Base-by-base conservation (phyloP, 2,888 invertebrate species). In the Empis stercorea region DNA sequence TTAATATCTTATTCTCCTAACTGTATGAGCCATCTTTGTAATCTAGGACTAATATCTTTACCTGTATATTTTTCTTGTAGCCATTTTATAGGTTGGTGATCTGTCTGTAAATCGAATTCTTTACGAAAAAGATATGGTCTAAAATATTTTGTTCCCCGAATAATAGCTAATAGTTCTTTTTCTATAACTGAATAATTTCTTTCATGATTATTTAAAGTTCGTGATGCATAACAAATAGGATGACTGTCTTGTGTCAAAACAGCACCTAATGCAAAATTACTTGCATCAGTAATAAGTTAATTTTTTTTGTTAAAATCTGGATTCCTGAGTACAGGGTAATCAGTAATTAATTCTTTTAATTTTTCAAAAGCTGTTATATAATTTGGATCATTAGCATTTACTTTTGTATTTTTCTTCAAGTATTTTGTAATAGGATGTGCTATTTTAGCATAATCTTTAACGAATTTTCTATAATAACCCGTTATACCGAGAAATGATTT, bases 51-150 rank as follows among this genome's bases (percentile, higher is more conserved):
- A 6, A 53, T 51, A 47, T 54, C 49, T 36, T 51, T 54, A 7
- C 49, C 50, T 16, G 36, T n/a, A 30, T 47, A 40, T 36, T 52
- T 52, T 10, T 49, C 36, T n/a, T 49, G 48, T 9, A 52, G 34
- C 52, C 48, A 54, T 34, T 54, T 55, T 15, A 54, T 43, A 27
- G 52, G 50, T 44, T 54, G 51, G 34, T 51, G 52, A 43, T 55
- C 51, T 5, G 51, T 50, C 47, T 44, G 46, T 10, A 52, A 10
- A 38, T 50, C 42, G 36, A 53, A 54, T 42, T 47, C 56, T 27
- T 54, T 55, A 1, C 62, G 64, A 43, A 59, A 63, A 4, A 66
- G 17, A 30, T 64, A 64, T 2, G 61, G 62, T 23, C 61, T 45
- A 34, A 63, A 66, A 46, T 63, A 58, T 11, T 39, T 40, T 13